Percentiles rank a stretch among this genome's conserved stretches.
phyloP scores from a whole-genome alignment of 2,888 invertebrate genomes.

The Stramonita haemastoma region DNA sequence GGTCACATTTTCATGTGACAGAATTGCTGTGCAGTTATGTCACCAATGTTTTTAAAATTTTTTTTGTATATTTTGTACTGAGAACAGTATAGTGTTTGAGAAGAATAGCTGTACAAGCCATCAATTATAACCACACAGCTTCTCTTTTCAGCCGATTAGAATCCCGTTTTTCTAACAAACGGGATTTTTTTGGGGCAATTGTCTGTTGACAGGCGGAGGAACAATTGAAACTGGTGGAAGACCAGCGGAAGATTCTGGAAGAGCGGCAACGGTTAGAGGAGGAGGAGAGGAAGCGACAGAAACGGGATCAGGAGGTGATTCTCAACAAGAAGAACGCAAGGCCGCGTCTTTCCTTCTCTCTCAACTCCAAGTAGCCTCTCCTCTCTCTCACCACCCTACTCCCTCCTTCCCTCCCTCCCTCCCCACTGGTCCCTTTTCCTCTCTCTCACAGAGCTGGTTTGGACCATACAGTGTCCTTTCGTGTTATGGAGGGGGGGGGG shows the following conservation, averaged over 20 bases:
- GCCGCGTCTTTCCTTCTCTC: slow-evolving; percentile 91
- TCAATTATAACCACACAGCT: too few species aligned
- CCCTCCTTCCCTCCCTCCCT: background rate
- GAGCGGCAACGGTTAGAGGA: slow-evolving; percentile 94
- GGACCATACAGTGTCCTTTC: too few species aligned
- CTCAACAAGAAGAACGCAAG: slow-evolving; percentile 95
- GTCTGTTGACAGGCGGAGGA: slow-evolving; percentile 89
- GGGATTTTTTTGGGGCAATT: background rate
- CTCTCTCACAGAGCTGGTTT: background rate
- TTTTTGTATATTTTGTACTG: too few species aligned
- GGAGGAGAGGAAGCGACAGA: slow-evolving; percentile 93
- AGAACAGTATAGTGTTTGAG: too few species aligned
- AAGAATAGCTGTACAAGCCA: too few species aligned
- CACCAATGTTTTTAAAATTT: too few species aligned
- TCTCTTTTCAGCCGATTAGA: too few species aligned
- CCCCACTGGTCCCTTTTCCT: background rate
- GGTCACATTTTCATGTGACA: too few species aligned
- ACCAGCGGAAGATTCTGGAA: slow-evolving; percentile 94
- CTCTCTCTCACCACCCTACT: background rate
- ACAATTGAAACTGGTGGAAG: slow-evolving; percentile 95
- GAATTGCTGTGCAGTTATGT: too few species aligned
- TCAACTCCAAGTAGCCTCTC: slow-evolving; percentile 53
- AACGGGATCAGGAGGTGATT: slow-evolving; percentile 97
- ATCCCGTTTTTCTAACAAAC: background rate
- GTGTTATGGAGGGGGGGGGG: too few species aligned